phyloP scores from a whole-genome alignment of 2,113 vertebrate genomes.

The Erinaceus europaeus region DNA sequence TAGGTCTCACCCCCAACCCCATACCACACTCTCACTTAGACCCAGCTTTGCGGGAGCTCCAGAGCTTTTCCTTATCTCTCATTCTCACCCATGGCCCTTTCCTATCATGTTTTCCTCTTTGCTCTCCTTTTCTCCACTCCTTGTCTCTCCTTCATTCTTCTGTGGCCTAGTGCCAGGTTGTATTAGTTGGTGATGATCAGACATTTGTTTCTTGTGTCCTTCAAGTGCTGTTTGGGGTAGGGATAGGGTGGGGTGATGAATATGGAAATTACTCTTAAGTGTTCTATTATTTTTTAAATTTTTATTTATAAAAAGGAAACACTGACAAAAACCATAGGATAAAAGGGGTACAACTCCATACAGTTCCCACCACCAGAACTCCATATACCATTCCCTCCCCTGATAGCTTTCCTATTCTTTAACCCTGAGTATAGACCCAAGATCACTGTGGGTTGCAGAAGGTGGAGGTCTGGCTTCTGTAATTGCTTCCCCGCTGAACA shows the following conservation, averaged over 20 bases:
- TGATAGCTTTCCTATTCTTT: no score
- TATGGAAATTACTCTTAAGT: not conserved
- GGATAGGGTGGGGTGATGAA: not conserved
- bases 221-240: not conserved
- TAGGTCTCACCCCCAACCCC: not conserved
- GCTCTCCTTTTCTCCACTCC: not conserved
- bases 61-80: not conserved
- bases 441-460: no score
- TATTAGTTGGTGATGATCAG: not conserved
- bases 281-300: no score
- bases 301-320: no score
- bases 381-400: no score
- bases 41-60: not conserved
- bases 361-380: no score
- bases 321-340: no score
- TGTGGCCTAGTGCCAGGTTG: no score
- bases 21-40: not conserved
- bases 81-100: not conserved
- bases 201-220: not conserved
- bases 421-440: no score
- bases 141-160: not conserved
- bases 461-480: no score
- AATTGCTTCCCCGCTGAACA: no score
- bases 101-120: not conserved
- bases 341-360: no score